These are phyloP conservation scores for Ia io DNA, from an alignment of 2,113 vertebrate genomes.

Conservation along the genomic window DNA sequence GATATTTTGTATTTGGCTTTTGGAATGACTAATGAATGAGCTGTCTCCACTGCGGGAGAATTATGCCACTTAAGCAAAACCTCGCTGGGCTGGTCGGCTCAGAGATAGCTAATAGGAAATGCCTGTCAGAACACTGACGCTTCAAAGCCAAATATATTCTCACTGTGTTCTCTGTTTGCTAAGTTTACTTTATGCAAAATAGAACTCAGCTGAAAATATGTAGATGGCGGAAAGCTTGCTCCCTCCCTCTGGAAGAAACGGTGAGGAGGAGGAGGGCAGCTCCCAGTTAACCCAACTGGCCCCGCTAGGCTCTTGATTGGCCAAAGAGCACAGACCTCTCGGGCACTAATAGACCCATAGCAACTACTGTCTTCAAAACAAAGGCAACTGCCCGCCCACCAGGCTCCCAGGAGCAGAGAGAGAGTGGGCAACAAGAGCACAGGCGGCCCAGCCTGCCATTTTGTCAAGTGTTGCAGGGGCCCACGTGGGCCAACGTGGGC, in stretches of 20 bases:
- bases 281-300: conserved; percentile 41
- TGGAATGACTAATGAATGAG: conserved; percentile 86
- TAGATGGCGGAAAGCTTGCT: conserved; percentile 81
- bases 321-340: neutral
- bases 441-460: neutral
- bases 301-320: neutral
- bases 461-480: neutral
- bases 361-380: neutral
- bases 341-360: neutral
- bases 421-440: neutral
- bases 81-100: conserved; percentile 74
- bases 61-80: conserved; percentile 88
- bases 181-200: conserved; percentile 88
- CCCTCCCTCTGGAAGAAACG: conserved; percentile 73
- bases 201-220: conserved; percentile 85
- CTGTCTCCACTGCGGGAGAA: conserved; percentile 83
- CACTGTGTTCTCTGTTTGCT: conserved; percentile 83
- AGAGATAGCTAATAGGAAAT: conserved; percentile 87
- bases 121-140: conserved; percentile 87
- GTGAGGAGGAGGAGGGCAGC: conserved; percentile 65
- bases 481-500: too few relatives aligned
- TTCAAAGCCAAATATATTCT: conserved; percentile 87
- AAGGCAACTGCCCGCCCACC: neutral
- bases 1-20: conserved; percentile 85
- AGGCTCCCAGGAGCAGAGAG: neutral